These are phyloP conservation scores for Hyalella azteca DNA, from an alignment of 2,888 invertebrate species.

Conservation along the genomic window DNA sequence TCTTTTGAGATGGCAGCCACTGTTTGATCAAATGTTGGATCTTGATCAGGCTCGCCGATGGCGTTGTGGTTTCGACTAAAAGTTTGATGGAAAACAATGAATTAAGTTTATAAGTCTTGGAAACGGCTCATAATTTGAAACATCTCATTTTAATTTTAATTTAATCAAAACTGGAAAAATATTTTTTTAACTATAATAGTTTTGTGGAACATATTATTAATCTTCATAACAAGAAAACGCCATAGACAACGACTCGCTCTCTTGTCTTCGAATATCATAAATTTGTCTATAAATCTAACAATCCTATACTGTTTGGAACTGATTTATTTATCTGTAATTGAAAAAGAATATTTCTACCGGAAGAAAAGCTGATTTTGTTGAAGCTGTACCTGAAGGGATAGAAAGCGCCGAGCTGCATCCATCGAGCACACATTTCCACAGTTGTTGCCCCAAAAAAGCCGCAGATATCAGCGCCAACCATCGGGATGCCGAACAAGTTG, in stretches of 20 bases:
- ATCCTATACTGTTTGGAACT: too few relatives aligned
- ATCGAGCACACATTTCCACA: conserved; percentile 65
- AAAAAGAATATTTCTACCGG: background rate
- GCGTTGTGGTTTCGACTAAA: conserved; percentile 51
- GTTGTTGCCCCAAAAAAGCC: conserved; percentile 63
- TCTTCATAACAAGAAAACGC: too few relatives aligned
- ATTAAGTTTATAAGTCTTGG: too few relatives aligned
- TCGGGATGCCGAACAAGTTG: conserved; percentile 79
- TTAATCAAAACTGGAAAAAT: too few relatives aligned
- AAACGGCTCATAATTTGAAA: too few relatives aligned
- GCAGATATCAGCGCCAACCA: conserved; percentile 75
- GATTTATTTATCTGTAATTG: too few relatives aligned
- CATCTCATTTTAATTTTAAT: too few relatives aligned
- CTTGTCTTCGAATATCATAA: too few relatives aligned
- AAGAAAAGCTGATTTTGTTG: background rate
- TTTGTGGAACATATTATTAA: too few relatives aligned
- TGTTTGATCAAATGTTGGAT: conserved; percentile 55
- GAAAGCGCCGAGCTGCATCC: conserved; percentile 66
- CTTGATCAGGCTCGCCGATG: conserved; percentile 44
- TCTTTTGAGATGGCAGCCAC: conserved; percentile 59
- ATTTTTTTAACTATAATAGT: too few relatives aligned
- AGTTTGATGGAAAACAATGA: background rate
- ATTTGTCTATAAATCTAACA: too few relatives aligned
- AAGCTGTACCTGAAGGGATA: conserved; percentile 62
- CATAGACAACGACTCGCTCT: too few relatives aligned